A percentile compares a stretch with the other conserved stretches of the same genome.
phyloP scores from a whole-genome alignment of 2,113 vertebrate genomes.

The Lontra canadensis region DNA sequence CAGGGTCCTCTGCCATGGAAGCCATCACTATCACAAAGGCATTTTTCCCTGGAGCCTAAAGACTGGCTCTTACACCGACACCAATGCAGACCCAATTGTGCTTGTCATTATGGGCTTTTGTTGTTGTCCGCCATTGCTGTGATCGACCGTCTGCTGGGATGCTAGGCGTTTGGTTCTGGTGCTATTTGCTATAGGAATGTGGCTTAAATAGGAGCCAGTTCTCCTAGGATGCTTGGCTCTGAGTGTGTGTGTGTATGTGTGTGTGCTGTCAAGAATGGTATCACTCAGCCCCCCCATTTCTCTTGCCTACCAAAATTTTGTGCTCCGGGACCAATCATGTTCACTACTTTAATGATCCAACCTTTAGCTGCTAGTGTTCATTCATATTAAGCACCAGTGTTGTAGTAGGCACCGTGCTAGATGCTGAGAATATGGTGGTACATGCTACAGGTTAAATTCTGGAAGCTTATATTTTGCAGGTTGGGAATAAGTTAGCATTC shows the following conservation, averaged over 20 bases:
- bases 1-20: conserved; percentile 5
- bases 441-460: neutral
- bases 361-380: neutral
- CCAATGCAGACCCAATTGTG: neutral
- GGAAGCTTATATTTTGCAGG: neutral
- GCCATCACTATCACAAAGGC: neutral
- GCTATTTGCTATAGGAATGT: conserved; percentile 2
- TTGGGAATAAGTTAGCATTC: neutral
- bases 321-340: neutral
- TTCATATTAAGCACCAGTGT: neutral
- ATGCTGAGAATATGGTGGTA: neutral
- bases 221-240: neutral
- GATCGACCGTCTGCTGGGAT: neutral
- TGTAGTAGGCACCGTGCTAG: neutral
- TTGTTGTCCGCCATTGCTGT: neutral
- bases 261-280: neutral
- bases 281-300: neutral
- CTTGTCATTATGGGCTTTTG: neutral
- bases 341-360: neutral
- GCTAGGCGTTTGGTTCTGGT: neutral
- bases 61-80: neutral
- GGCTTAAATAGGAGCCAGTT: neutral
- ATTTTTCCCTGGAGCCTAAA: neutral
- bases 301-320: neutral
- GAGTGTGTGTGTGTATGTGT: neutral